These are phyloP conservation scores for Pelvicachromis taeniatus DNA, from an alignment of 2,113 vertebrate species.

Conservation along the genomic window DNA sequence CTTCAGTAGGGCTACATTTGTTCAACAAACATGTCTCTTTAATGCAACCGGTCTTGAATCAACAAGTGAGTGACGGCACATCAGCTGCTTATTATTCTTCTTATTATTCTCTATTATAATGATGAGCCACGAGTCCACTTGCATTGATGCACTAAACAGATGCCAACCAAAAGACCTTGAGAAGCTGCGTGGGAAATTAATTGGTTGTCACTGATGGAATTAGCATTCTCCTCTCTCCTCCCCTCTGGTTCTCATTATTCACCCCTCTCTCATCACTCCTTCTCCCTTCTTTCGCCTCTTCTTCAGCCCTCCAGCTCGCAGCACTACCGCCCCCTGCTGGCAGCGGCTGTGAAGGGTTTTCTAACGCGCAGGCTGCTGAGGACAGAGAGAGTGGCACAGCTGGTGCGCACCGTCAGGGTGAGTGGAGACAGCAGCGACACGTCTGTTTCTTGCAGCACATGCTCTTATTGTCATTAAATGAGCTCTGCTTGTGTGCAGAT, in stretches of 20 bases:
- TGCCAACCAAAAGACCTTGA: slow-evolving; percentile 65
- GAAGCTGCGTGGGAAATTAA: slow-evolving; percentile 64
- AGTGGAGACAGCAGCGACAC: neutral
- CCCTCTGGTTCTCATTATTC: slow-evolving; percentile 61
- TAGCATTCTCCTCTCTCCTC: slow-evolving; percentile 66
- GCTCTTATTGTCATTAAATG: neutral
- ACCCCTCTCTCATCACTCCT: slow-evolving; percentile 9
- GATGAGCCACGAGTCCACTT: slow-evolving; percentile 38
- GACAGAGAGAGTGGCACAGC: slow-evolving; percentile 64
- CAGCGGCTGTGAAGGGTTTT: slow-evolving; percentile 65
- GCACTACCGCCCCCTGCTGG: slow-evolving; percentile 63
- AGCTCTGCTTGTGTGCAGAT: neutral
- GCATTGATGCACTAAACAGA: slow-evolving; percentile 49
- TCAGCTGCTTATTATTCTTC: slow-evolving; percentile 44
- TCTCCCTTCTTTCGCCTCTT: neutral
- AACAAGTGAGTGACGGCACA: slow-evolving; percentile 57
- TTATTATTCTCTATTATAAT: slow-evolving; percentile 50
- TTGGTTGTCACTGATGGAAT: slow-evolving; percentile 71
- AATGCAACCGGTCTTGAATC: slow-evolving; percentile 36
- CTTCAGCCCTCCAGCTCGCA: slow-evolving; percentile 19
- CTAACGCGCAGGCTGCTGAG: slow-evolving; percentile 70
- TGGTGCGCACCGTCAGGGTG: slow-evolving; percentile 69
- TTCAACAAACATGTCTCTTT: slow-evolving; percentile 7
- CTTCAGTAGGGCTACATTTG: neutral
- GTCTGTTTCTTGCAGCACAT: neutral